Evolutionary conservation across 64 coral and sea anemone genomes (phyloP).

Genomic region (Cladopsammia gracilis): DNA sequence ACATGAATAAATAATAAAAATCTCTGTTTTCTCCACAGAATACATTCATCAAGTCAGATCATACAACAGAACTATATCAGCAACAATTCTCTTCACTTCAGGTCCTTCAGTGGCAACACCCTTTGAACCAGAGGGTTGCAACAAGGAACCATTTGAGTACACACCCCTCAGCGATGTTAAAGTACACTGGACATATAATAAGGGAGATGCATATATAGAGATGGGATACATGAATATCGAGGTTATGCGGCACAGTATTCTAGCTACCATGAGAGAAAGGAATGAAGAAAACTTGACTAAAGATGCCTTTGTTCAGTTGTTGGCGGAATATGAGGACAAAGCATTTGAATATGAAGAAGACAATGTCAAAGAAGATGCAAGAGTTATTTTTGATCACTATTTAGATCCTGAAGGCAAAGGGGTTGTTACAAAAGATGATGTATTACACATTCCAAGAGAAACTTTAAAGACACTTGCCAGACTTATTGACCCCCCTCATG

Average conservation of each 20-base stretch:
- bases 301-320: slow-evolving; percentile 68
- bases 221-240: slow-evolving; percentile 99
- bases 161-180: slow-evolving; percentile 77
- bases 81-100: slow-evolving; percentile 94
- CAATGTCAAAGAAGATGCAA: slow-evolving; percentile 1
- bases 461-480: slow-evolving; percentile 85
- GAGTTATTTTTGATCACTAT: slow-evolving; percentile 55
- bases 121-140: slow-evolving; percentile 73
- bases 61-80: slow-evolving; percentile 93
- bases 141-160: slow-evolving; percentile 60
- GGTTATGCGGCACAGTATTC: slow-evolving; percentile 71
- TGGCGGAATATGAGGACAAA: slow-evolving; percentile 41
- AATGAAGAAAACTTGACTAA: slow-evolving; percentile 80
- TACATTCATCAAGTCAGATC: slow-evolving; percentile 98
- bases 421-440: slow-evolving; percentile 66
- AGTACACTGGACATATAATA: slow-evolving; percentile 98
- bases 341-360: slow-evolving; percentile 67
- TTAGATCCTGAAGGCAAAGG: slow-evolving; percentile 63
- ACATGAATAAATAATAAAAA: too few relatives aligned
- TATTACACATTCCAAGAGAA: slow-evolving; percentile 62
- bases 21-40: slow-evolving; percentile 54
- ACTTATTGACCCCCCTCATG: slow-evolving; percentile 88
- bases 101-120: slow-evolving; percentile 32
- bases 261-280: slow-evolving; percentile 33
- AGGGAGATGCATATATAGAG: slow-evolving; percentile 91